Base-by-base conservation (phyloP, 2,888 invertebrate genomes). In the Callinectes sapidus region DNA sequence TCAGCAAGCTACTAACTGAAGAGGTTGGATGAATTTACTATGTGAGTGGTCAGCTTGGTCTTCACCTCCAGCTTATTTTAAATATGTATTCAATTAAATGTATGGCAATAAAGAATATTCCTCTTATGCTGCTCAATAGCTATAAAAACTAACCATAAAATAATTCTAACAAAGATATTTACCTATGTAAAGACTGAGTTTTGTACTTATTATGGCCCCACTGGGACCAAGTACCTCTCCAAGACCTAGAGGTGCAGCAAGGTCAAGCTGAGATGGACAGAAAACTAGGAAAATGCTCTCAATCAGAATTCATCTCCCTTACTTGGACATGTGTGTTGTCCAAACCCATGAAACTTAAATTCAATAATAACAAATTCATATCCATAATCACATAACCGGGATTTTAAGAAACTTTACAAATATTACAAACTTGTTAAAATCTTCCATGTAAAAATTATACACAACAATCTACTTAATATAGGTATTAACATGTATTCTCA, bases 81-180 rank as follows among this genome's bases (percentile, higher is more conserved):
- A 81, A n/a, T n/a, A n/a, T n/a, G 13, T 81, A 81, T 32, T 35
- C 35, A 32, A 81, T 81, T 81, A 81, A 81, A 81, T 81, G 32
- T 81, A 81, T 81, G 77, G 77, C 81, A 81, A 35, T 81, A 35
- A 35, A 35, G 81, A 81, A 81, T 35, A 81, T 35, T 77, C 23
- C 14, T 81, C 81, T 81, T 16, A 35, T 81, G n/a, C 28, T 71
- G 71, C 71, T 71, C 16, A 81, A 81, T 81, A n/a, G 35, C 81
- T 81, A 81, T 81, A 81, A 81, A 81, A 81, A 71, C 81, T 81
- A 81, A 81, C 35, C 16, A 81, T 81, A 81, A 81, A 81, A 81
- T 81, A 81, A 81, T 81, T 35, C 32, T 81, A 81, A 81, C 35
- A 81, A 16, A 81, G 28, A 71, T 81, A 35, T 32, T 71, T 71